Evolutionary conservation across 2,888 invertebrate species (phyloP).

Genomic region (Tenthredo scrophulariae): DNA sequence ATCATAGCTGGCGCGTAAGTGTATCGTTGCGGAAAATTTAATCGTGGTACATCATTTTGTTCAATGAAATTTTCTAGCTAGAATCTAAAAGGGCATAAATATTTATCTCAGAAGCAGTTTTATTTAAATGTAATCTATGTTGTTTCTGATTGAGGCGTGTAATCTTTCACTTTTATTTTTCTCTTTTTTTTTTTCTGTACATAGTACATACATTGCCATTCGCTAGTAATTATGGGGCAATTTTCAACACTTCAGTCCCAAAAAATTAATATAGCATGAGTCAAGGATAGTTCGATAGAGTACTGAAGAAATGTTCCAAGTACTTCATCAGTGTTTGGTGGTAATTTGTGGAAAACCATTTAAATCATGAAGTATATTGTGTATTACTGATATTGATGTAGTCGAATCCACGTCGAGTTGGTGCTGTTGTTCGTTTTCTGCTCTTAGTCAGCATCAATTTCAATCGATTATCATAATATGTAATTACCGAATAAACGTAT

Average conservation of each 20-base stretch:
- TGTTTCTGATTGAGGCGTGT: neutral
- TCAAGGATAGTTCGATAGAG: constrained; percentile 10
- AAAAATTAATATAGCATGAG: neutral
- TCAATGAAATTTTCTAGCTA: neutral
- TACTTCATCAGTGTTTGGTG: constrained; percentile 1
- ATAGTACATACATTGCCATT: constrained; percentile 72
- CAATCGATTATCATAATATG: neutral
- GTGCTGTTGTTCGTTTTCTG: neutral
- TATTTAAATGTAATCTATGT: neutral
- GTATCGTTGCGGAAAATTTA: constrained; percentile 26
- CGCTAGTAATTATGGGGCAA: constrained; percentile 15
- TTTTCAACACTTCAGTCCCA: constrained; percentile 31
- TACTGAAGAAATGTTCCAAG: neutral
- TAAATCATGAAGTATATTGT: constrained; percentile 5
- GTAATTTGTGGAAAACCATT: constrained; percentile 1
- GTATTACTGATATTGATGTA: constrained; percentile 16
- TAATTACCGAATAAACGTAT: neutral
- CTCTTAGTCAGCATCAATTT: constrained; percentile 12
- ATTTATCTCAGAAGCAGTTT: constrained; percentile 9
- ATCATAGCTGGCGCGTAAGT: neutral
- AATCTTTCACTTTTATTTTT: constrained; percentile 33
- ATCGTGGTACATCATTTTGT: neutral
- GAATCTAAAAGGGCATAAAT: constrained; percentile 4
- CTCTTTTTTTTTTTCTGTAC: constrained; percentile 69
- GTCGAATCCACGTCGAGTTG: neutral